Conservation (phyloP, 37 sponge, comb jelly and placozoan genomes). For the Eunapius fragilis region DNA sequence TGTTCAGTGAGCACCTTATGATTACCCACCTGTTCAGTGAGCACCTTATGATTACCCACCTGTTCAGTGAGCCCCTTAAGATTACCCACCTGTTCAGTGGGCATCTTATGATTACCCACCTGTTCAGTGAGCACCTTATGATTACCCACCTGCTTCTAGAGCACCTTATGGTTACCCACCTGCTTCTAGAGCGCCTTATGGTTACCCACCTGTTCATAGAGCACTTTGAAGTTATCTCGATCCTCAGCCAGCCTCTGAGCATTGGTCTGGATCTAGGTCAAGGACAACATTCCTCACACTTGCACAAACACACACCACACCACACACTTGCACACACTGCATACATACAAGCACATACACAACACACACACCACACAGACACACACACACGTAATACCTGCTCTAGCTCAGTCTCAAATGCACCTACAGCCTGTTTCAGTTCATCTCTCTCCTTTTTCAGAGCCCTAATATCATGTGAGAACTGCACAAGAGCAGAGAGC, state of each 20-base stretch:
- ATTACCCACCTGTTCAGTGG: neutral
- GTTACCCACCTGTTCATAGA: constrained; percentile 87
- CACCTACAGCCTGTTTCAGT: constrained; percentile 57
- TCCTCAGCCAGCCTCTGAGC: constrained; percentile 77
- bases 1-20: neutral
- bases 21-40: neutral
- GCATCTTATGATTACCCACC: neutral
- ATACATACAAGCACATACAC: neutral
- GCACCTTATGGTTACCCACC: neutral
- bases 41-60: neutral
- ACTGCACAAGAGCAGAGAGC: no score
- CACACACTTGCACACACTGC: constrained; percentile 9
- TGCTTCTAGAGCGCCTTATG: neutral
- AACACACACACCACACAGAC: constrained; percentile 2
- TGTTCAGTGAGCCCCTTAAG: neutral
- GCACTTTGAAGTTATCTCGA: constrained; percentile 89
- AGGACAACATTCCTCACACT: neutral
- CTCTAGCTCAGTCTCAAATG: constrained; percentile 64
- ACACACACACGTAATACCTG: constrained; percentile 21
- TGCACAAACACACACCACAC: constrained; percentile 5
- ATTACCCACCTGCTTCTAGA: neutral
- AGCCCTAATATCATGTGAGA: constrained; percentile 9
- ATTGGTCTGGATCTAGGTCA: constrained; percentile 73
- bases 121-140: constrained; percentile 1
- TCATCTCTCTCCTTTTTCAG: constrained; percentile 77